Percentiles rank a stretch among this genome's conserved stretches.
Conservation (phyloP, 2,797 vertebrate genomes). For the Hypotaenidia philippensis region DNA sequence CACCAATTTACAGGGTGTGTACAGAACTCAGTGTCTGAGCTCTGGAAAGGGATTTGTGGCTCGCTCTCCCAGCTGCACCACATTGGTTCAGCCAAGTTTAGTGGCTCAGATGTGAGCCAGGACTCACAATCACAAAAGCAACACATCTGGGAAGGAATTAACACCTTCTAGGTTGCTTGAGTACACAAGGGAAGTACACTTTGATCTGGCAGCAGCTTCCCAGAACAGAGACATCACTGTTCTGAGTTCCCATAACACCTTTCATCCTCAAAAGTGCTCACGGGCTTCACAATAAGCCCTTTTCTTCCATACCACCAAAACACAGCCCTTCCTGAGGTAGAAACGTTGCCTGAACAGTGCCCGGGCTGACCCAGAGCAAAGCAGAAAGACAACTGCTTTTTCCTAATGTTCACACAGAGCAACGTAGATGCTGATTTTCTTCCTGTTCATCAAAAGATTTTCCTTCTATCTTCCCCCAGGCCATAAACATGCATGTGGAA, state of each 20-base stretch:
- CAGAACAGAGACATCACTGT: neutral
- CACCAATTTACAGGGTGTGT: neutral
- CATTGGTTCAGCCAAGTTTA: neutral
- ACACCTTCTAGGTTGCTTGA: neutral
- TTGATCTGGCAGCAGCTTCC: neutral
- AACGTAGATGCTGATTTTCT: neutral
- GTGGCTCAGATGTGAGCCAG: neutral
- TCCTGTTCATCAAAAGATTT: neutral
- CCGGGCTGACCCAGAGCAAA: neutral
- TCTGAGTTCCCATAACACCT: neutral
- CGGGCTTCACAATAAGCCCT: neutral
- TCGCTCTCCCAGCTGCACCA: neutral
- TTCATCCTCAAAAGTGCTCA: neutral
- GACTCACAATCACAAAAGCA: neutral
- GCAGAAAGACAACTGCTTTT: neutral
- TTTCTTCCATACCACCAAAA: neutral
- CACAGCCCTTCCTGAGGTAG: neutral
- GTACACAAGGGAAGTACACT: neutral
- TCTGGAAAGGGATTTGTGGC: neutral
- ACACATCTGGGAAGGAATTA: neutral
- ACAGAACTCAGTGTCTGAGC: neutral
- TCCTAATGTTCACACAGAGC: neutral
- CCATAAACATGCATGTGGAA: slow-evolving; percentile 1
- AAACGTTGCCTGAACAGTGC: neutral
- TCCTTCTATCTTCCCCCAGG: neutral